These are phyloP conservation scores for Neoascia interrupta DNA, from an alignment of 2,888 invertebrate species.

Conservation along the genomic window DNA sequence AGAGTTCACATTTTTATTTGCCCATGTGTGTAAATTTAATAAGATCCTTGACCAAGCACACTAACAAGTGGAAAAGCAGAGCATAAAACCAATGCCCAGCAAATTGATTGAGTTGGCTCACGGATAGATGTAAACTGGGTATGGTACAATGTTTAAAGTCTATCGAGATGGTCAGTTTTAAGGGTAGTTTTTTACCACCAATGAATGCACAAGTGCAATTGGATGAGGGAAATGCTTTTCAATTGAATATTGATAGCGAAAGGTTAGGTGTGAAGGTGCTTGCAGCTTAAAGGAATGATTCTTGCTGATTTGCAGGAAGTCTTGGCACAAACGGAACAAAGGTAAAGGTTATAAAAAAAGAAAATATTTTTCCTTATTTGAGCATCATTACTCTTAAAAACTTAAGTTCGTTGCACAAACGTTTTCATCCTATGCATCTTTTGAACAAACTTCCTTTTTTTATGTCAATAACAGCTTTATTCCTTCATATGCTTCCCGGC, in stretches of 20 bases:
- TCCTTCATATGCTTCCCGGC: constrained; percentile 7
- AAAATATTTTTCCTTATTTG: not conserved
- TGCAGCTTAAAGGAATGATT: not conserved
- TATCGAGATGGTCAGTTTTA: not conserved
- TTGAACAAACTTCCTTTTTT: constrained; percentile 36
- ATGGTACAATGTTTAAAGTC: not conserved
- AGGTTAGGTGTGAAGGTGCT: not conserved
- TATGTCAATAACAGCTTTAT: constrained; percentile 58
- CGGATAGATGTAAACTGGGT: not conserved
- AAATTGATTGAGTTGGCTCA: constrained; percentile 25
- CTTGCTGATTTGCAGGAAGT: not conserved
- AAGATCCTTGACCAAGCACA: constrained; percentile 29
- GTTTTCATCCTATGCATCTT: not conserved
- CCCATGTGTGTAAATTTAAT: constrained; percentile 44
- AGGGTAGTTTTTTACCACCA: not conserved
- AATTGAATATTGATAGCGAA: constrained; percentile 1
- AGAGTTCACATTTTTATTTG: constrained; percentile 31
- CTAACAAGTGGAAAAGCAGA: constrained; percentile 9
- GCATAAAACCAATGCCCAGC: constrained; percentile 3
- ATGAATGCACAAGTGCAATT: constrained; percentile 11
- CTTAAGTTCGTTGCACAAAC: too few relatives aligned
- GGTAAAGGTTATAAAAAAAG: not conserved
- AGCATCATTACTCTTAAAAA: too few relatives aligned
- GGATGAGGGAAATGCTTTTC: not conserved
- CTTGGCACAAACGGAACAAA: not conserved